Evolutionary conservation across 2,797 vertebrate species (phyloP), one percentile per base, ranked within the genome.

Genomic region (Coracias cyanogaster): DNA sequence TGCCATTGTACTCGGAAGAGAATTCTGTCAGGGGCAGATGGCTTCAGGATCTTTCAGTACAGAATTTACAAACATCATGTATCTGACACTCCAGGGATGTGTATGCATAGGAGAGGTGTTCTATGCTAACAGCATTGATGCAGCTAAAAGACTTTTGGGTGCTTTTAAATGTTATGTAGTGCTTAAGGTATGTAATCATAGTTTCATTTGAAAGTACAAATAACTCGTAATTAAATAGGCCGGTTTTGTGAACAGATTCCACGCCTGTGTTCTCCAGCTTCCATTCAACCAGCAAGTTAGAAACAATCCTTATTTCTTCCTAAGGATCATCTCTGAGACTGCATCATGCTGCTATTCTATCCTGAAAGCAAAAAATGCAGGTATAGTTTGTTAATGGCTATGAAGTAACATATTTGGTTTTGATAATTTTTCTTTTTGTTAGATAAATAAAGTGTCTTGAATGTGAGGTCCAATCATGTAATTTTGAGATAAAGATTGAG

Each of bases 211-310:
- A 81, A 93, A 41, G 58, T 86, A n/a, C 19, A 79, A 69, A 70
- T 88, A 3, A n/a, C 39, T 48, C 65, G 28, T 85, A 11, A 72
- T 90, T 83, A 83, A 95, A 86, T 26, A 55, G 18, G 10, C 29
- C 72, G 6, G 7, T 46, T 90, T 81, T 67, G 12, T 41, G 43
- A 71, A 43, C 77, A 99, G 99, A 97, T 99, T 99, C 93, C 99
- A 99, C 18, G 98, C 99, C 7, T 99, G 99, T 89, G 98, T 98
- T 91, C 98, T 98, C 90, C 98, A 98, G 94, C 97, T 99, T 64
- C 99, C 99, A 4, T 99, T 99, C 94, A 98, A 97, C 45, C 99
- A 99, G 97, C 97, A 89, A 2, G 98, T 99, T 73, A 96, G 97
- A 57, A 99, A 98, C 82, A 99, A 99, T 96, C 98, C 98, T 1